Base-by-base conservation (phyloP, 1,140 invertebrate genomes). In the Drosophila bifasciata region DNA sequence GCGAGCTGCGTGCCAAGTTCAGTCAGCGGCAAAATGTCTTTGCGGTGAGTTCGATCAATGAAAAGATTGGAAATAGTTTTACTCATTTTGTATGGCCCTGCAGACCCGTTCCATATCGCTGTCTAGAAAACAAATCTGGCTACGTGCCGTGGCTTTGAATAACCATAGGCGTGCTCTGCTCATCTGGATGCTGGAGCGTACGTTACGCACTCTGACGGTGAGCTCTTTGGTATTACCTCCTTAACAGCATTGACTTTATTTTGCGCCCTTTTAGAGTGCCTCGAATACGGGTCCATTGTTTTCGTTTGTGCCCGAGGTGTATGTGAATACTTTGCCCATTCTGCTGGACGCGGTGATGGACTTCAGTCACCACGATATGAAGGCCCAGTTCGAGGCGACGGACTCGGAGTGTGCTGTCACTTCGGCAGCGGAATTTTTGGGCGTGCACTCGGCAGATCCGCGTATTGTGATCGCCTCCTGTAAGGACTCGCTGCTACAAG, bases 291-390 rank as follows among this genome's bases (percentile, higher is more conserved):
- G 94, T 9, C 92, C 93, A 4, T 92, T 97, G 32, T 97, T 97
- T 90, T 93, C 94, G 8, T 97, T 97, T 89, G 94, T 97, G 13
- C 96, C 96, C 2, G 96, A 97, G 69, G 95, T 96, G 83, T 97
- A 97, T 88, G 92, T 97, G 6, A 92, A 91, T 78, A 84, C 85
- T 11, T 46, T 91, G 17, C 91, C 91, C 2, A 90, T 92, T 25
- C 40, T 92, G 21, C 48, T 92, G 32, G 95, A 96, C 56, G 93
- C 94, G 6, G 93, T 96, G 46, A 93, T 96, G 50, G 95, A 96
- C 85, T 89, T 96, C 17, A 84, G 77, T 49, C 76, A 90, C 75
- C 91, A 91, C 39, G 91, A 92, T 25, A 67, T 91, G 9, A 61
- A 59, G 21, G 58, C 79, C 1, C 89, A 92, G 59, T 90, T 90